These are phyloP conservation scores for Eupithecia centaureata DNA, from an alignment of 2,888 invertebrate species.

Conservation along the genomic window DNA sequence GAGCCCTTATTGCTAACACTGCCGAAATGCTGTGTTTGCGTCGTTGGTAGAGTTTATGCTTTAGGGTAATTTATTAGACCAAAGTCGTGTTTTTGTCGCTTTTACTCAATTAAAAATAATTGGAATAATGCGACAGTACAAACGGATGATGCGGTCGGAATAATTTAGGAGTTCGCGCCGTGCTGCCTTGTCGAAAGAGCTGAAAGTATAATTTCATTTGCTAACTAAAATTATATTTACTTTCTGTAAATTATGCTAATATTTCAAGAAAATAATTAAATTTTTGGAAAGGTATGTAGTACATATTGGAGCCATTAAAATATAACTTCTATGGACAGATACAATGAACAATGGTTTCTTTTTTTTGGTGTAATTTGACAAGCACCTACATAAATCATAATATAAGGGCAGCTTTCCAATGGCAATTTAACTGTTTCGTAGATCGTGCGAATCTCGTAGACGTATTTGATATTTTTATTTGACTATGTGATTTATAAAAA, in stretches of 20 bases:
- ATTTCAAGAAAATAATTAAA: not conserved
- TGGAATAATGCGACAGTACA: slow-evolving; percentile 73
- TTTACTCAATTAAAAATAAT: slow-evolving; percentile 74
- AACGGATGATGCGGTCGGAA: slow-evolving; percentile 66
- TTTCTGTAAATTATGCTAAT: not conserved
- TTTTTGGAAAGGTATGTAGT: too few species aligned
- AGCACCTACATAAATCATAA: not conserved
- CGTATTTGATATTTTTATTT: slow-evolving; percentile 5
- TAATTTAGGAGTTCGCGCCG: slow-evolving; percentile 59
- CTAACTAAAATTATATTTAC: not conserved
- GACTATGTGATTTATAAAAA: slow-evolving; percentile 8
- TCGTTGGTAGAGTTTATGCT: not conserved
- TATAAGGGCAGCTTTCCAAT: not conserved
- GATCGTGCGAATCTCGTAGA: not conserved
- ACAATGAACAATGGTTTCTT: not conserved
- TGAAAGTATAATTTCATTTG: slow-evolving; percentile 2
- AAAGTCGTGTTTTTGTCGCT: slow-evolving; percentile 72
- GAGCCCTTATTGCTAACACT: not conserved
- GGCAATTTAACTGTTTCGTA: not conserved
- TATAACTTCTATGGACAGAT: not conserved
- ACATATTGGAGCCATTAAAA: not conserved
- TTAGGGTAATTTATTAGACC: slow-evolving; percentile 3
- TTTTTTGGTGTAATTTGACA: not conserved
- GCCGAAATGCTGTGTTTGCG: not conserved
- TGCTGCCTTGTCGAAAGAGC: not conserved